Conservation (phyloP, 2,888 invertebrate species). For the Papilio protenor region DNA sequence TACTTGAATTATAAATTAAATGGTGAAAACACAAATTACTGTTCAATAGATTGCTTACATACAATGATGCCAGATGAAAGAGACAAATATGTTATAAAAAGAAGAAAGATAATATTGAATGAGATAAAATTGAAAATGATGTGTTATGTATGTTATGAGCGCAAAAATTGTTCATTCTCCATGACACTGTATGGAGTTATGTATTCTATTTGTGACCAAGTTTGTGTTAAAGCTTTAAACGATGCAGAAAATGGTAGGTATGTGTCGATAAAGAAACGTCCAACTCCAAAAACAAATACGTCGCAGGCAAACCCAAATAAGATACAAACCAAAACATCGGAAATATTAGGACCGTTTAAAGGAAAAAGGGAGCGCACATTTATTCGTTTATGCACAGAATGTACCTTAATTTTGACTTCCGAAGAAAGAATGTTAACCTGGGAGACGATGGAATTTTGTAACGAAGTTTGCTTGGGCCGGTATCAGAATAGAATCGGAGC, state of each 20-base stretch:
- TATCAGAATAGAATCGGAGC: conserved; percentile 91
- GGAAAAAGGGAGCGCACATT: conserved; percentile 85
- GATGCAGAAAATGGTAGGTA: conserved; percentile 70
- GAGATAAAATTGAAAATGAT: conserved; percentile 60
- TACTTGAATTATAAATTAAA: conserved; percentile 78
- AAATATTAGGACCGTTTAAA: conserved; percentile 84
- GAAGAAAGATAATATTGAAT: conserved; percentile 79
- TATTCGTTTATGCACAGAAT: conserved; percentile 83
- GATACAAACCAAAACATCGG: conserved; percentile 84
- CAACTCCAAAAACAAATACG: conserved; percentile 49
- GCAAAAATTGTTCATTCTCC: conserved; percentile 75
- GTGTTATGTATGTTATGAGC: conserved; percentile 81
- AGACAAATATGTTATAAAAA: conserved; percentile 82
- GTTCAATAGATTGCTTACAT: conserved; percentile 83
- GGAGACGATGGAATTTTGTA: conserved; percentile 98
- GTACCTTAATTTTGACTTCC: conserved; percentile 74
- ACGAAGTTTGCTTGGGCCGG: conserved; percentile 91
- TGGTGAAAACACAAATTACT: conserved; percentile 78
- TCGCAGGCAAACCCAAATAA: conserved; percentile 64
- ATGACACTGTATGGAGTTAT: conserved; percentile 79
- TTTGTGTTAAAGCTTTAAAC: conserved; percentile 83
- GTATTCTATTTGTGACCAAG: conserved; percentile 82
- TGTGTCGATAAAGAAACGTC: conserved; percentile 62
- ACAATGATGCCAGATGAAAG: conserved; percentile 81
- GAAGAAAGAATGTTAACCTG: conserved; percentile 90